Conservation (phyloP, 2,797 vertebrate genomes). For the Gymnothorax reevesii region DNA sequence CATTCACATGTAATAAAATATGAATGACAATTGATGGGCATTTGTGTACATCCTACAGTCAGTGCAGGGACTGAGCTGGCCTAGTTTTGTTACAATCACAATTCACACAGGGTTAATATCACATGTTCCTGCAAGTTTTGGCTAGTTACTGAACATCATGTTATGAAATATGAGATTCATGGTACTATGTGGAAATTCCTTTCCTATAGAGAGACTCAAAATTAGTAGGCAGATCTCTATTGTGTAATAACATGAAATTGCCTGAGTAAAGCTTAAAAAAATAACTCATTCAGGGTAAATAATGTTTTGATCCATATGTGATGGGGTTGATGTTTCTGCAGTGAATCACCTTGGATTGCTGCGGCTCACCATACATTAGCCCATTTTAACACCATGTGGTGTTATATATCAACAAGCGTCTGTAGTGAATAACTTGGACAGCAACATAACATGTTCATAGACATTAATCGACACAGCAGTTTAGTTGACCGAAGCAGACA, state of each 20-base stretch:
- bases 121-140: not conserved
- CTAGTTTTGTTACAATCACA: not conserved
- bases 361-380: slow-evolving; percentile 23
- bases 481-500: too few species aligned
- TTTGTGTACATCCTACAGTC: not conserved
- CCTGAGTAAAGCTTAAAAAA: not conserved
- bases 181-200: not conserved
- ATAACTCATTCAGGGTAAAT: not conserved
- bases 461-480: not conserved
- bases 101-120: not conserved
- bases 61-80: not conserved
- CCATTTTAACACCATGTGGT: slow-evolving; percentile 42
- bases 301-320: not conserved
- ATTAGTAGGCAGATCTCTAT: not conserved
- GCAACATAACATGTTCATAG: slow-evolving; percentile 48
- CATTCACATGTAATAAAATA: not conserved
- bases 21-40: slow-evolving; percentile 11
- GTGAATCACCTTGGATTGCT: slow-evolving; percentile 35
- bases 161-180: not conserved
- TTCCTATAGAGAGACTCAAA: not conserved
- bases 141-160: not conserved
- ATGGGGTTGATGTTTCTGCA: slow-evolving; percentile 45
- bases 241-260: not conserved
- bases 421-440: slow-evolving; percentile 37
- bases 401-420: slow-evolving; percentile 50